Base-by-base conservation (phyloP, 30 jellyfish, hydroid and myxozoan genomes). In the Morbakka virulenta region DNA sequence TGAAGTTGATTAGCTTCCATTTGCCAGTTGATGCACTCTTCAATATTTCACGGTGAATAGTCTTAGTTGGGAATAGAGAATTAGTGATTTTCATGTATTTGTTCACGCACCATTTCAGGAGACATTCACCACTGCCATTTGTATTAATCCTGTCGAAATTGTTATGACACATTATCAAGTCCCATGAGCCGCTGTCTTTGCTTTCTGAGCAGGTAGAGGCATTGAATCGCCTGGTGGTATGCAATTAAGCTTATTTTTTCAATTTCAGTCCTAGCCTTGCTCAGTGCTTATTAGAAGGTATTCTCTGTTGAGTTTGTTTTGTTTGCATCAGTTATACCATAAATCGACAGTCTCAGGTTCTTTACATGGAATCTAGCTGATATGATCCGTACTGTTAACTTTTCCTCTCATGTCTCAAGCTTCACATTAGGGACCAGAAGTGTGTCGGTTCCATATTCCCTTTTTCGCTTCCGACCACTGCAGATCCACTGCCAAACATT, bases 401-500 rank as follows among this genome's bases (percentile, higher is more conserved):
- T 27, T 27, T 27, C 61, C n/a, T 24, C 28, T 13, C 31, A 65
- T 26, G 61, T 4, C 61, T 65, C 64, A 31, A 65, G 77, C 29
- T 27, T 65, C 4, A 31, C 64, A 31, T 65, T 12, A 0, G 61
- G 77, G 21, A 64, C 64, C 0, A 27, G 77, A 25, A 57, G 0
- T 0, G 27, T 57, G 22, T 14, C 70, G 27, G n/a, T 33, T 0
- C 17, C 70, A 57, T 57, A 33, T 22, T 57, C 70, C 27, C 27
- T 57, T 33, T 57, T 57, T 57, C 17, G 26, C 70, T 57, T 57
- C 0, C 27, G 70, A 20, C 70, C 70, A 57, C 70, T 57, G 33
- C 70, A 57, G 6, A 57, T 57, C 70, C 22, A 0, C 27, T 57
- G 70, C 70, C 70, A 57, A n/a, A 28, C 69, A n/a, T 53, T 53